Percentiles rank a stretch among this genome's conserved stretches.
Conservation (phyloP, 2,113 vertebrate species). For the Mesoclemmys tuberculata region DNA sequence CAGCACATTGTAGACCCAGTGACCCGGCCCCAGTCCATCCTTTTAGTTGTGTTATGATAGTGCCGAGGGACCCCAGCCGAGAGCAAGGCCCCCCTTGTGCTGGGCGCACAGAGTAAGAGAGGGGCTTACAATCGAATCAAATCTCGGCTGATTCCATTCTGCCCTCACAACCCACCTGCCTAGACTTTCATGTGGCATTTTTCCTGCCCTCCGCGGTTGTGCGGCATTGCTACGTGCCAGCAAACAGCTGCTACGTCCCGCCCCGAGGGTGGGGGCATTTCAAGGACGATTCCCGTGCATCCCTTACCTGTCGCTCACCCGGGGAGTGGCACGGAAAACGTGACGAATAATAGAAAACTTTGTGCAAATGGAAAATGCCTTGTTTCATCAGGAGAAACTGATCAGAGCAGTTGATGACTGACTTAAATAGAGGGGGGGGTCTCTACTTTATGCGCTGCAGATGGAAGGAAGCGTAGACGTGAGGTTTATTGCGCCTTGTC, state of each 20-base stretch:
- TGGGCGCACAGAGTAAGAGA: not conserved
- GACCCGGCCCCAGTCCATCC: not conserved
- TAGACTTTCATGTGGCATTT: not conserved
- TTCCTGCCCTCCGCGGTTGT: not conserved
- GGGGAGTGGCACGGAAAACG: not conserved
- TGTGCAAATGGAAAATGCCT: not conserved
- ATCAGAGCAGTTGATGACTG: not conserved
- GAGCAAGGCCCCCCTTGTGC: too few species aligned
- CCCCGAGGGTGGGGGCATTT: not conserved
- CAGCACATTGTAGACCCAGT: not conserved
- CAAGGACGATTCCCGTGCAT: not conserved
- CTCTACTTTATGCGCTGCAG: not conserved
- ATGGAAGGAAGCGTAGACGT: too few species aligned
- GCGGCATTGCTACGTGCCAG: too few species aligned
- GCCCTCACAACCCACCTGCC: not conserved
- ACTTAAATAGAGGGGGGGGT: not conserved
- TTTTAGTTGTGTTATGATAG: not conserved
- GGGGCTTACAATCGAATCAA: not conserved
- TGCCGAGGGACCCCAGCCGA: not conserved
- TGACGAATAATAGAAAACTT: not conserved
- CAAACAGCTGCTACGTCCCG: not conserved
- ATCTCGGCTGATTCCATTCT: not conserved
- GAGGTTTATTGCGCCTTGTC: too few species aligned
- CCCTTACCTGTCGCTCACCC: not conserved
- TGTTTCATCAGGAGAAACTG: not conserved